phyloP scores from a whole-genome alignment of 1,140 invertebrate species.

The Pogonognathellus flavescens region DNA sequence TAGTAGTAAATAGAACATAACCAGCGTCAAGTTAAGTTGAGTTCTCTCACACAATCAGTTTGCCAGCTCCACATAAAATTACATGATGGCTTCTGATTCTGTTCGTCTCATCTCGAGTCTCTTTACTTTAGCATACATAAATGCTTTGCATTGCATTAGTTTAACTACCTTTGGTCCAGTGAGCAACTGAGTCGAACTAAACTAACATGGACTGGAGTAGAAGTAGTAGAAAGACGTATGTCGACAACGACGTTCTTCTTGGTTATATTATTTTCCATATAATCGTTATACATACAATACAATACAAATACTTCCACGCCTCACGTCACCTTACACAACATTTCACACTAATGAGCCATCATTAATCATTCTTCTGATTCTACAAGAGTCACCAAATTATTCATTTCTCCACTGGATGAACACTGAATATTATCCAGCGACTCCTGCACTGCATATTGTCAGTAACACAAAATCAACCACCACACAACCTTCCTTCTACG shows the following conservation, averaged over 20 bases:
- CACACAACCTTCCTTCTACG: too few relatives aligned
- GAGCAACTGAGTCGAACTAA: background rate
- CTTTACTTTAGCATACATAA: background rate
- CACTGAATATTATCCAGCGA: background rate
- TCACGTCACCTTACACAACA: conserved; percentile 56
- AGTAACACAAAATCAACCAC: too few relatives aligned
- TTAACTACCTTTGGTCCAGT: conserved; percentile 40
- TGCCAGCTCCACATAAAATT: background rate
- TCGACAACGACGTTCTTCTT: background rate
- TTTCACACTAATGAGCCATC: conserved; percentile 66
- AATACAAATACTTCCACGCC: conserved; percentile 9
- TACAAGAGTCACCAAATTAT: conserved; percentile 54
- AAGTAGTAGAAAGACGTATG: background rate
- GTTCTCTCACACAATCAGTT: background rate
- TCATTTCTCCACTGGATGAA: conserved; percentile 55
- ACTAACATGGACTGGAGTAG: background rate
- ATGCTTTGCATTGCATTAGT: conserved; percentile 8
- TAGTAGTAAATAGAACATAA: background rate
- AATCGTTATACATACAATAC: background rate
- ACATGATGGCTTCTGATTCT: background rate
- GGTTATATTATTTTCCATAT: background rate
- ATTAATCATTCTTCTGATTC: conserved; percentile 65
- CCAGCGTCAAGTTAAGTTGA: background rate
- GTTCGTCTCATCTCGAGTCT: background rate
- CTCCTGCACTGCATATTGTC: too few relatives aligned